A percentile compares a stretch with the other conserved stretches of the same genome.
These are phyloP conservation scores for Caenorhabditis sp. DNA, from an alignment of 2,888 invertebrate species.

Conservation along the genomic window DNA sequence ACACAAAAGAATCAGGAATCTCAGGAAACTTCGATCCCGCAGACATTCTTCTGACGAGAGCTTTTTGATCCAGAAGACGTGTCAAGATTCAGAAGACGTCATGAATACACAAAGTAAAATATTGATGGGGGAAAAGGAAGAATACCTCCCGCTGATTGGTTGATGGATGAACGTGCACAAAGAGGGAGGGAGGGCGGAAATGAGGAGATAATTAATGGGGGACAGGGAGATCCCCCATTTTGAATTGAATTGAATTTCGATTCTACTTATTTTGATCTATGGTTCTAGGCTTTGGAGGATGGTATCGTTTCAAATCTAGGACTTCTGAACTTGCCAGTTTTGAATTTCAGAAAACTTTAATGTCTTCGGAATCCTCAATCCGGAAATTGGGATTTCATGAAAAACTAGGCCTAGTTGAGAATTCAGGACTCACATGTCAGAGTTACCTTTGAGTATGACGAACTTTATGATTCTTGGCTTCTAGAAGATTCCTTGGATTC, in stretches of 20 bases:
- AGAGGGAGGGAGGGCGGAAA: conserved; percentile 12
- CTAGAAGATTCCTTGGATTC: neutral
- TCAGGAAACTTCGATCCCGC: too few relatives aligned
- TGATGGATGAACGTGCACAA: conserved; percentile 19
- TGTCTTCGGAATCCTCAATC: too few relatives aligned
- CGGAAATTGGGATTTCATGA: too few relatives aligned
- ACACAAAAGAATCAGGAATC: too few relatives aligned
- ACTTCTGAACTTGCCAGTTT: too few relatives aligned
- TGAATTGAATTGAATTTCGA: neutral
- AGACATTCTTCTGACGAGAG: neutral
- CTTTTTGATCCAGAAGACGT: too few relatives aligned
- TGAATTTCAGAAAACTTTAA: too few relatives aligned
- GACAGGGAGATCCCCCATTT: neutral
- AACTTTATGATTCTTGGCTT: too few relatives aligned
- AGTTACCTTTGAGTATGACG: too few relatives aligned
- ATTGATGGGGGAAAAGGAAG: neutral
- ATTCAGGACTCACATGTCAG: too few relatives aligned
- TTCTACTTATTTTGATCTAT: neutral
- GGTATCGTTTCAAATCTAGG: neutral
- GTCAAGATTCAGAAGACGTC: neutral
- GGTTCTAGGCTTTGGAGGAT: neutral
- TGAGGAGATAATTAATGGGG: conserved; percentile 4
- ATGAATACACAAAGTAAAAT: neutral
- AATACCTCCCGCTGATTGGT: conserved; percentile 35
- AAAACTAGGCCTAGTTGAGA: too few relatives aligned